Evolutionary conservation across 2,888 invertebrate species (phyloP).

Genomic region (Quadriops clusia): DNA sequence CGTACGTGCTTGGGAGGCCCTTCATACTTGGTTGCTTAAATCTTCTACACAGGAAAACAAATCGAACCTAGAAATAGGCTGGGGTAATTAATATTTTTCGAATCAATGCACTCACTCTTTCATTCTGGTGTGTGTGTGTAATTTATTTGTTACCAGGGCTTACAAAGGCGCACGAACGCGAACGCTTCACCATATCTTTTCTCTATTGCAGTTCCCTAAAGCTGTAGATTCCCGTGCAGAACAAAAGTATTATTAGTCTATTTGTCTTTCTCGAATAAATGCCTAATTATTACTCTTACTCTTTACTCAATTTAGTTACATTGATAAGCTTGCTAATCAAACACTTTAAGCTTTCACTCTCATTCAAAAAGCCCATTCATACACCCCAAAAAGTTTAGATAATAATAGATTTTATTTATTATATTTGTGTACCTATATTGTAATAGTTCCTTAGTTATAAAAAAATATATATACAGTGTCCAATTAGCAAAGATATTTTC

Average conservation of each 20-base stretch:
- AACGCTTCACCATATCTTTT: too few relatives aligned
- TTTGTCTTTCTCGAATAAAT: constrained; percentile 15
- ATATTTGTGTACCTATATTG: too few relatives aligned
- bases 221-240: constrained; percentile 20
- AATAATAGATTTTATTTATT: too few relatives aligned
- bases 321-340: constrained; percentile 4
- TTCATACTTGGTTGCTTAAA: constrained; percentile 23
- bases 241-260: constrained; percentile 26
- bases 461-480: too few relatives aligned
- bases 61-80: constrained; percentile 50
- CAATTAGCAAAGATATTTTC: too few relatives aligned
- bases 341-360: constrained; percentile 16
- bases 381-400: constrained; percentile 27
- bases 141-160: too few relatives aligned
- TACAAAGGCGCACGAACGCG: too few relatives aligned
- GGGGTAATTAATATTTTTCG: constrained; percentile 49
- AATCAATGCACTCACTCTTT: constrained; percentile 36
- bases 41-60: constrained; percentile 35
- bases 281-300: constrained; percentile 12
- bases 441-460: too few relatives aligned
- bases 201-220: constrained; percentile 12
- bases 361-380: constrained; percentile 25
- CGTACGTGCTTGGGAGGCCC: constrained; percentile 37
- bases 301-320: constrained; percentile 11
- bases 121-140: constrained; percentile 14